phyloP scores from a whole-genome alignment of 2,113 vertebrate species.

The Columba livia region DNA sequence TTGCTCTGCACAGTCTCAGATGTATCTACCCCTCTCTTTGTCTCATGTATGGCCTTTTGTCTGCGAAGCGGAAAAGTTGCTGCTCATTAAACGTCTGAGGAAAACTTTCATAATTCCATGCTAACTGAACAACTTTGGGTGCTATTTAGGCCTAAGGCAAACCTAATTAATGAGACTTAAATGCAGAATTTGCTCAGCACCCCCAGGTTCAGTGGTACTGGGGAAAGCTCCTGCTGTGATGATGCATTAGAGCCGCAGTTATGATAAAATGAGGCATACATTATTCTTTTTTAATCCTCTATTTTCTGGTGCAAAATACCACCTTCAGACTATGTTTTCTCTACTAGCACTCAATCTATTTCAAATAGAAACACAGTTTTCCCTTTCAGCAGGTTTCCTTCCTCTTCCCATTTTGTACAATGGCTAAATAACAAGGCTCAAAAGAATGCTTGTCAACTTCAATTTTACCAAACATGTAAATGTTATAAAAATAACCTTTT shows the following conservation, averaged over 20 bases:
- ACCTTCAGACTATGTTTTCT: not conserved
- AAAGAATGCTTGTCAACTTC: slow-evolving; percentile 24
- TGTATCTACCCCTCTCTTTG: not conserved
- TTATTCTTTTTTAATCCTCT: slow-evolving; percentile 5
- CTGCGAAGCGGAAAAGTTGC: not conserved
- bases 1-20: not conserved
- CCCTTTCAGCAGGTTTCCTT: slow-evolving; percentile 8
- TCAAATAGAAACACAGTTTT: not conserved
- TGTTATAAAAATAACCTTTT: not conserved
- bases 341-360: not conserved
- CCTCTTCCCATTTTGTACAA: not conserved
- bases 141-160: slow-evolving; percentile 17
- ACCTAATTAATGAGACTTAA: not conserved
- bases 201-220: not conserved
- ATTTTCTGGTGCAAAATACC: not conserved
- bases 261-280: not conserved
- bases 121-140: not conserved
- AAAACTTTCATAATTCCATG: not conserved
- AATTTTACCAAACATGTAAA: not conserved
- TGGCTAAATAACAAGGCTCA: not conserved
- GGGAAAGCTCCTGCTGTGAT: slow-evolving; percentile 29
- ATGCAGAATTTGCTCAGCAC: slow-evolving; percentile 7
- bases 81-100: not conserved
- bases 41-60: not conserved
- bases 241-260: not conserved